A percentile compares a stretch with the other conserved stretches of the same genome.
Evolutionary conservation across 2,888 invertebrate species (phyloP).

Genomic region (Ferdinandea cuprea): DNA sequence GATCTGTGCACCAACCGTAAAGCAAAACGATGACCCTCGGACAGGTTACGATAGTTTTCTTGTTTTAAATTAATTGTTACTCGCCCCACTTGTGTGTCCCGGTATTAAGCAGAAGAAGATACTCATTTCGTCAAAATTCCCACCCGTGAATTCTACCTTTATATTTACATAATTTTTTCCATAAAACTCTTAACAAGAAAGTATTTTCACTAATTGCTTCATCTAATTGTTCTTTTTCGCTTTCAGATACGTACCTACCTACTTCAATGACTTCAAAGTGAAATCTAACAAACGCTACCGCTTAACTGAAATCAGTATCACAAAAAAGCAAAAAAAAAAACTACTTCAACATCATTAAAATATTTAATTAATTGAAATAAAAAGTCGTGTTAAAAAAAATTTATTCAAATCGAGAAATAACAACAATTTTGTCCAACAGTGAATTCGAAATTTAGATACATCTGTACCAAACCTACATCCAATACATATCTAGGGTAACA

Average conservation of each 20-base stretch:
- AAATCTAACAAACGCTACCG: slow-evolving; percentile 37
- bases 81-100: too few species aligned
- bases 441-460: slow-evolving; percentile 52
- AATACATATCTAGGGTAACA: slow-evolving; percentile 14
- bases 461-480: not conserved
- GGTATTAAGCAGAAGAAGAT: too few species aligned
- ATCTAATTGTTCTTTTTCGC: slow-evolving; percentile 22
- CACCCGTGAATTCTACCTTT: not conserved
- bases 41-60: not conserved
- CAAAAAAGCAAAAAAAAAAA: not conserved
- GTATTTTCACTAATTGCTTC: slow-evolving; percentile 46
- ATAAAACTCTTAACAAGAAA: slow-evolving; percentile 16
- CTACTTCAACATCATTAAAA: slow-evolving; percentile 37
- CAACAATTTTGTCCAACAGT: slow-evolving; percentile 17
- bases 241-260: slow-evolving; percentile 28
- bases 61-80: too few species aligned
- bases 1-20: not conserved
- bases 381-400: slow-evolving; percentile 14
- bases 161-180: slow-evolving; percentile 15
- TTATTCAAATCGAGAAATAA: slow-evolving; percentile 12
- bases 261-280: slow-evolving; percentile 37
- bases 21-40: not conserved
- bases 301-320: slow-evolving; percentile 5
- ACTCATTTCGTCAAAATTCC: not conserved
- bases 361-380: slow-evolving; percentile 11